Evolutionary conservation across 2,888 invertebrate species (phyloP).

Genomic region (Chloroclystis v-ata): DNA sequence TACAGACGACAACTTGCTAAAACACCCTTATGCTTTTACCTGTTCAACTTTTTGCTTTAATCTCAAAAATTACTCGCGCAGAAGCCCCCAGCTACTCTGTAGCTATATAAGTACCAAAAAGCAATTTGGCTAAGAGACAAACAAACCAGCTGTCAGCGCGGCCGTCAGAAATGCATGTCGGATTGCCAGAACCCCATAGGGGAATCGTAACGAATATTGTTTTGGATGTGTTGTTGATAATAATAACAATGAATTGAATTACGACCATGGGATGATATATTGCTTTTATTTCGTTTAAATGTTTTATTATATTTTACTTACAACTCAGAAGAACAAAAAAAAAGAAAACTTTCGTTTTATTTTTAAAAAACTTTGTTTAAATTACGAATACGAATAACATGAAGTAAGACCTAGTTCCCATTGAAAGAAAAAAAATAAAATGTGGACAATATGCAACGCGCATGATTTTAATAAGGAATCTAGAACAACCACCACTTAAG

Average conservation of each 20-base stretch:
- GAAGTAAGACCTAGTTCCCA: conserved; percentile 10
- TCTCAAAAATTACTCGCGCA: conserved; percentile 21
- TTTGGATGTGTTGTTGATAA: conserved; percentile 15
- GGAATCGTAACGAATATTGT: conserved; percentile 24
- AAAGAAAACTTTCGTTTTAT: too few species aligned
- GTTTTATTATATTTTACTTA: too few species aligned
- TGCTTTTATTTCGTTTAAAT: neutral
- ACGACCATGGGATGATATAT: neutral
- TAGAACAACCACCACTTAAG: conserved; percentile 36
- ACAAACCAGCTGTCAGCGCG: conserved; percentile 31
- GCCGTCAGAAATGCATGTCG: conserved; percentile 38
- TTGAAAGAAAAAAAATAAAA: conserved; percentile 16
- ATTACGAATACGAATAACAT: too few species aligned
- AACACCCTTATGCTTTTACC: conserved; percentile 2
- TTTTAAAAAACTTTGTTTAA: too few species aligned
- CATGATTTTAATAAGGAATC: conserved; percentile 28
- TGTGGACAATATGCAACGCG: conserved; percentile 22
- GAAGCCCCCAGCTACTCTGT: conserved; percentile 17
- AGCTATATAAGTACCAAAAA: conserved; percentile 27
- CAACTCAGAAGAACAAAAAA: neutral
- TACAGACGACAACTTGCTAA: neutral
- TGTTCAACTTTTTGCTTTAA: conserved; percentile 19
- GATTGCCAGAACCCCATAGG: conserved; percentile 36
- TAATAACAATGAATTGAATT: conserved; percentile 9
- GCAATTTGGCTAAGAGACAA: conserved; percentile 59